Evolutionary conservation across 2,797 vertebrate genomes (phyloP), one percentile per base, ranked within the genome.

Genomic region (Intellagama lesueurii): DNA sequence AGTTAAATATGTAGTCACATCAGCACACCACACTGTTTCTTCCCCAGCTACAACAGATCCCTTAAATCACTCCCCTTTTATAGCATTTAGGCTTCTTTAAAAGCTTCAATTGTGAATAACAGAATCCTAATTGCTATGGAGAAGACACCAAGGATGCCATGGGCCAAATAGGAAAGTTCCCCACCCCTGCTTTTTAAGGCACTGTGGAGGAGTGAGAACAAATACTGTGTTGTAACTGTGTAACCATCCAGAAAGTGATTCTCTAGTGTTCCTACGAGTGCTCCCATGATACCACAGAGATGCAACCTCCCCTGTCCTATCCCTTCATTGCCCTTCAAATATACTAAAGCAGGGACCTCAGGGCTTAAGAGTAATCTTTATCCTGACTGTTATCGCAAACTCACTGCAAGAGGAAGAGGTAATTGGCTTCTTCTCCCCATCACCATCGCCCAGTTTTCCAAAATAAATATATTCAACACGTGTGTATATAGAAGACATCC

Each of bases 181-280:
- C 14, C 24, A 28, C 32, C 7, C 22, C 49, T 75, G 49, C 52
- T 56, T 75, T 68, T 69, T 82, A 86, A 86, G 70, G 60, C 72
- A 82, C 73, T 90, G 76, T 76, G 32, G 44, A 86, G 35, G 44
- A 85, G 40, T 40, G 40, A 81, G 66, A 72, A 79, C 26, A 66
- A 77, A 49, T 49, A 68, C 66, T 11, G 56, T 81, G 85, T 86
- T 52, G 75, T 82, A 19, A 64, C 4, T 79, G 66, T 47, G 14
- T 75, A 64, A 44, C 75, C 64, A 69, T 88, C 52, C 14, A 56
- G 52, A 56, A 56, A 56, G 52, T 14, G 14, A 56, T 56, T 56
- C 52, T 56, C 52, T 56, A 56, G 52, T 14, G 9, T 73, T 89
- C 44, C 60, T 81, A 47, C 49, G 64, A 86, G 68, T 35, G 7